Evolutionary conservation across 2,797 vertebrate species (phyloP), one percentile per base, ranked within the genome.

Genomic region (Betta splendens): DNA sequence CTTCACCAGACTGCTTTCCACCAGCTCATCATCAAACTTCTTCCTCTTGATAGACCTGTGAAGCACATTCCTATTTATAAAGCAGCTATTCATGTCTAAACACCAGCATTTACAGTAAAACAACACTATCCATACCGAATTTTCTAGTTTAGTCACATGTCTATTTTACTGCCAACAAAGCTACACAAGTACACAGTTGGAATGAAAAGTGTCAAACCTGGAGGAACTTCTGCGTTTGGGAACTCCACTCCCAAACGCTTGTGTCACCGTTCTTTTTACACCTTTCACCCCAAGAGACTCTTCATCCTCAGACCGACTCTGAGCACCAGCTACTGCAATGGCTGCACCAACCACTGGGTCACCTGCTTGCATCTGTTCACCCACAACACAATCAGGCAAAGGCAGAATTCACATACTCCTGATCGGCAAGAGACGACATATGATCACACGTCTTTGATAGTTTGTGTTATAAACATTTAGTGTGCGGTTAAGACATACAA

Each of bases 1-100:
- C 66, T 98, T 98, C n/a, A 95, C 96, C 10, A 98, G 91, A 79
- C 96, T 98, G 89, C 96, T 98, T 85, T 98, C 96, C 62, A 98
- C 96, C 69, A 98, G 84, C 73, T 98, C 96, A 84, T 98, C 96
- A 9, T 98, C 96, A 77, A 98, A 98, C 79, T 98, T 98, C 88
- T 96, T 98, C 74, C 96, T 88, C 79, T 98, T 98, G 86, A 98
- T 98, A 70, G 97, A 98, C 78, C 96, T 98, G 58, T 13, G 22
- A 57, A 13, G 18, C 15, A 58, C n/a, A 65, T 21, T 4, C 6
- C 62, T 45, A 38, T 3, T 7, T 16, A 54, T 5, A 31, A 15
- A 31, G 13, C 5, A 13, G 3, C 21, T 21, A 10, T 13, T n/a
- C 1, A 33, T 4, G 5, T 10, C 21, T 35, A 63, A 55, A 12